These are phyloP conservation scores for Zaprionus taronus DNA, from an alignment of 1,140 invertebrate genomes.

Conservation along the genomic window DNA sequence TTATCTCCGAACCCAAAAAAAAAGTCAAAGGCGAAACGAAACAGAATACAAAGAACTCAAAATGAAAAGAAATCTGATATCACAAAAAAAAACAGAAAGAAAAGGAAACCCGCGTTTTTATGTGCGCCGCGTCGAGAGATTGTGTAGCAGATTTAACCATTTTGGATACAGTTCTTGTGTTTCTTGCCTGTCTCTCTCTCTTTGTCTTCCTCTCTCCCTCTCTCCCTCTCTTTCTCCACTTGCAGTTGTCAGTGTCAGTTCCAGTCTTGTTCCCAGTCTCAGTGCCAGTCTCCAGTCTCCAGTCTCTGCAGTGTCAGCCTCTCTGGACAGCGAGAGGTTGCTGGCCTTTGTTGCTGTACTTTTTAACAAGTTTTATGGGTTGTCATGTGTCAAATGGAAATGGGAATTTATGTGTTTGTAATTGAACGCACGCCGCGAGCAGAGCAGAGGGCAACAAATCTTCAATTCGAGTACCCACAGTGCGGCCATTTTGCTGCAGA, in stretches of 20 bases:
- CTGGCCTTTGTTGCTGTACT: slow-evolving; percentile 72
- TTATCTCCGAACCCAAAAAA: slow-evolving; percentile 30
- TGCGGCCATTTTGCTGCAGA: slow-evolving; percentile 48
- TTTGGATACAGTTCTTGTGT: slow-evolving; percentile 71
- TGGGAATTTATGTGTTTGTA: slow-evolving; percentile 84
- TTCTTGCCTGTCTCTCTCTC: background rate
- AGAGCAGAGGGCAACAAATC: slow-evolving; percentile 38
- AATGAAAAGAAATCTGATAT: slow-evolving; percentile 81
- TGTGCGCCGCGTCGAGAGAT: slow-evolving; percentile 68
- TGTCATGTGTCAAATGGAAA: slow-evolving; percentile 84
- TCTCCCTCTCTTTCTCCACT: background rate
- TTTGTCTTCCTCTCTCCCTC: background rate
- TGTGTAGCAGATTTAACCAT: slow-evolving; percentile 75
- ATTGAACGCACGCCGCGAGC: slow-evolving; percentile 77
- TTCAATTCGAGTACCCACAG: slow-evolving; percentile 30
- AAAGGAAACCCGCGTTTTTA: slow-evolving; percentile 65
- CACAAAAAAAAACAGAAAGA: slow-evolving; percentile 46
- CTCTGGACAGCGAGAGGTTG: slow-evolving; percentile 55
- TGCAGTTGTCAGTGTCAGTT: slow-evolving; percentile 11
- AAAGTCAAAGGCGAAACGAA: slow-evolving; percentile 47
- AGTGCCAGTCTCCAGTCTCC: background rate
- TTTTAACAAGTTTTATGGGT: slow-evolving; percentile 83
- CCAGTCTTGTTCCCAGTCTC: slow-evolving; percentile 1
- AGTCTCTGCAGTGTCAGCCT: slow-evolving; percentile 28
- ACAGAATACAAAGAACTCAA: slow-evolving; percentile 40